phyloP scores from a whole-genome alignment of 2,797 vertebrate genomes.

The Myotis pilosus region DNA sequence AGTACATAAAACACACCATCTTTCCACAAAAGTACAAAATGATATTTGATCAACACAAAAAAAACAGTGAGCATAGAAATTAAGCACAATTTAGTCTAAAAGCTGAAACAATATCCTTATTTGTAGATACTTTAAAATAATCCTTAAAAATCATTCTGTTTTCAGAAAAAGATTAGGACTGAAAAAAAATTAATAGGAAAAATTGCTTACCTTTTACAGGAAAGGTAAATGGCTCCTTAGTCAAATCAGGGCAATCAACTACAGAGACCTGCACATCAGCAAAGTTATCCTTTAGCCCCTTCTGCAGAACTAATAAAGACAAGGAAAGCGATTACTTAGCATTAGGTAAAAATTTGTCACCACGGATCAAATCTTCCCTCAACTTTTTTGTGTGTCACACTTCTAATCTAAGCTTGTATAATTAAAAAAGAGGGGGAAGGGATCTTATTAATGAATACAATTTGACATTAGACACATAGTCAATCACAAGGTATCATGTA shows the following conservation, averaged over 20 bases:
- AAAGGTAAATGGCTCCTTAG: conserved; percentile 92
- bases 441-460: conserved; percentile 21
- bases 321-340: conserved; percentile 22
- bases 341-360: conserved; percentile 38
- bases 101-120: conserved; percentile 1
- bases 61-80: conserved; percentile 39
- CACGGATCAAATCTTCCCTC: background rate
- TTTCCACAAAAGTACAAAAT: conserved; percentile 17
- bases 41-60: conserved; percentile 3
- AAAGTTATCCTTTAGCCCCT: conserved; percentile 91
- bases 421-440: background rate
- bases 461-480: background rate
- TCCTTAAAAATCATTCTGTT: background rate
- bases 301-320: conserved; percentile 88
- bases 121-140: background rate
- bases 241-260: conserved; percentile 95
- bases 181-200: background rate
- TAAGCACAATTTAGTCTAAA: background rate
- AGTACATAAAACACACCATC: conserved; percentile 8
- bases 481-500: background rate
- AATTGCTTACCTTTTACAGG: conserved; percentile 90
- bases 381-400: background rate
- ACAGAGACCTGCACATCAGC: conserved; percentile 92
- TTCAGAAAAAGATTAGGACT: background rate
- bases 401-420: background rate